phyloP scores from a whole-genome alignment of 2,888 invertebrate genomes.

The Pseudococcus longispinus region DNA sequence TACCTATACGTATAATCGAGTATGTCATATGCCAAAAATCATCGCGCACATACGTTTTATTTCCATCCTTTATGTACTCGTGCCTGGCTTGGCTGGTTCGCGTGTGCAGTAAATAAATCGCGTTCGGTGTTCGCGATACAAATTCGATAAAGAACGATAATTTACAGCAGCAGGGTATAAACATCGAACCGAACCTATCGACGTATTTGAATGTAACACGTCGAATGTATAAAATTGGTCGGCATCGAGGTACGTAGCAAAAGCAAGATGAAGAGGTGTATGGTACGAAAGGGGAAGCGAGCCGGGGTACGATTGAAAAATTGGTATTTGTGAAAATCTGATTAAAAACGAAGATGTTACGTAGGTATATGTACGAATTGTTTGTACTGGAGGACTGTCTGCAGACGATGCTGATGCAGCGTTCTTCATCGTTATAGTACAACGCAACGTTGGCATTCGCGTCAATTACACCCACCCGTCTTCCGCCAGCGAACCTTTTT shows the following conservation, averaged over 20 bases:
- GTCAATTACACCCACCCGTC: slow-evolving; percentile 2
- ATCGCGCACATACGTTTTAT: neutral
- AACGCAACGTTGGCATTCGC: neutral
- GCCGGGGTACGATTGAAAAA: neutral
- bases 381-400: neutral
- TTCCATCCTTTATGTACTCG: neutral
- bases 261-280: too few species aligned
- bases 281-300: neutral
- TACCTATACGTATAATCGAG: neutral
- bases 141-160: neutral
- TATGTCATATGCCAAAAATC: slow-evolving; percentile 1
- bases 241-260: neutral
- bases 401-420: neutral
- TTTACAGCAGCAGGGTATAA: neutral
- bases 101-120: neutral
- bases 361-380: neutral
- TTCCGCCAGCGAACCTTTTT: neutral
- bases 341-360: slow-evolving; percentile 16
- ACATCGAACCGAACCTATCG: neutral
- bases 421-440: neutral
- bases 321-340: neutral
- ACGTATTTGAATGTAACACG: neutral
- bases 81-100: neutral
- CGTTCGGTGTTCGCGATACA: neutral
- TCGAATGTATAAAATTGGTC: neutral